Base-by-base conservation (phyloP, 1,140 invertebrate genomes). In the Anthonomus grandis region DNA sequence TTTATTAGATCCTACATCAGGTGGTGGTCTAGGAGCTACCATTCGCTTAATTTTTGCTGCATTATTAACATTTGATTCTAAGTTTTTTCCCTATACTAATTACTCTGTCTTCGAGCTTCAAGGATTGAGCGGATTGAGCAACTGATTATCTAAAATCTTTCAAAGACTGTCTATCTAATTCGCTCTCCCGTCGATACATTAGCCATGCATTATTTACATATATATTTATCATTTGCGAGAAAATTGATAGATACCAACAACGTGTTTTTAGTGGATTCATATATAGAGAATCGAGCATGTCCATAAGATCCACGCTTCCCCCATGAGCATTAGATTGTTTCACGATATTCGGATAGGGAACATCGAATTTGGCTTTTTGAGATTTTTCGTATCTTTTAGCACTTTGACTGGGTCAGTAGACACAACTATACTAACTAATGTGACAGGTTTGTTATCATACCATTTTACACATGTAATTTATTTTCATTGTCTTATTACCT, bases 371-470 rank as follows among this genome's bases (percentile, higher is more conserved):
- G n/a, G n/a, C n/a, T n/a, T n/a, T n/a, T n/a, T n/a, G n/a, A n/a
- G n/a, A n/a, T n/a, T n/a, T n/a, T n/a, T n/a, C n/a, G n/a, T n/a
- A n/a, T n/a, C n/a, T n/a, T n/a, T n/a, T n/a, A n/a, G n/a, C n/a
- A n/a, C n/a, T n/a, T n/a, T n/a, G n/a, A n/a, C n/a, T n/a, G n/a
- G n/a, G n/a, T n/a, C n/a, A n/a, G n/a, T n/a, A n/a, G n/a, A n/a
- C n/a, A n/a, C n/a, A n/a, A n/a, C 70, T 47, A 75, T 67, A 59
- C 67, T 63, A 17, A 74, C 56, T 24, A 78, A 63, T 50, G 64
- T 59, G 13, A 77, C 72, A 37, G 63, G 38, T 63, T 76, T 78
- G 64, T 75, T 77, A 55, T 77, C 74, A 51, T 67, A 65, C 73
- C 76, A 77, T 27, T 70, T 68, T n/a, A 76, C 65, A 34, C 63